A percentile compares a stretch with the other conserved stretches of the same genome.
These are phyloP conservation scores for Trilocha varians DNA, from an alignment of 2,888 invertebrate species.

Conservation along the genomic window DNA sequence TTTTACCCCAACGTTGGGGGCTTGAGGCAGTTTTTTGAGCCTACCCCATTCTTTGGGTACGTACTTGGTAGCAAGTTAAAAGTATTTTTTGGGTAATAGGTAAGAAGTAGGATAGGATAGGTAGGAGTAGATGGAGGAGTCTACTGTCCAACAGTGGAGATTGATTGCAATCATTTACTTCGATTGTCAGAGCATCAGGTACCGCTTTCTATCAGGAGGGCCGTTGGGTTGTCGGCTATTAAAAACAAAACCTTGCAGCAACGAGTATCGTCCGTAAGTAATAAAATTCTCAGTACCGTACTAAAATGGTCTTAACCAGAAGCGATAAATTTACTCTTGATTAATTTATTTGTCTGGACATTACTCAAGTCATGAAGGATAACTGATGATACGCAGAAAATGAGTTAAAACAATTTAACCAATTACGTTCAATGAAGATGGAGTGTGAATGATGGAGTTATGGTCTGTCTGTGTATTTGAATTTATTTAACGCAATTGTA, in stretches of 20 bases:
- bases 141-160: too few species aligned
- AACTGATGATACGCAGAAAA: not conserved
- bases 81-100: too few species aligned
- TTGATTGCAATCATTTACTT: too few species aligned
- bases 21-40: constrained; percentile 43
- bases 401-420: constrained; percentile 7
- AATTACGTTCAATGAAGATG: constrained; percentile 1
- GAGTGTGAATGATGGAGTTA: not conserved
- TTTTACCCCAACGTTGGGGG: constrained; percentile 55
- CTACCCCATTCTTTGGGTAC: constrained; percentile 50
- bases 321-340: not conserved
- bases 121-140: too few species aligned
- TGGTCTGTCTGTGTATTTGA: too few species aligned
- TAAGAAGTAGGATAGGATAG: too few species aligned
- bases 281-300: not conserved
- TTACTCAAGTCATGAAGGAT: not conserved
- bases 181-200: too few species aligned
- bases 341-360: constrained; percentile 1
- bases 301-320: not conserved
- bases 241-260: too few species aligned
- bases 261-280: not conserved
- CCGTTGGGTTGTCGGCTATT: too few species aligned
- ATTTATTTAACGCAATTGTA: too few species aligned
- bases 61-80: constrained; percentile 20
- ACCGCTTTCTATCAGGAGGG: too few species aligned